Evolutionary conservation across 2,888 invertebrate genomes (phyloP).

Genomic region (Taenaris catops): DNA sequence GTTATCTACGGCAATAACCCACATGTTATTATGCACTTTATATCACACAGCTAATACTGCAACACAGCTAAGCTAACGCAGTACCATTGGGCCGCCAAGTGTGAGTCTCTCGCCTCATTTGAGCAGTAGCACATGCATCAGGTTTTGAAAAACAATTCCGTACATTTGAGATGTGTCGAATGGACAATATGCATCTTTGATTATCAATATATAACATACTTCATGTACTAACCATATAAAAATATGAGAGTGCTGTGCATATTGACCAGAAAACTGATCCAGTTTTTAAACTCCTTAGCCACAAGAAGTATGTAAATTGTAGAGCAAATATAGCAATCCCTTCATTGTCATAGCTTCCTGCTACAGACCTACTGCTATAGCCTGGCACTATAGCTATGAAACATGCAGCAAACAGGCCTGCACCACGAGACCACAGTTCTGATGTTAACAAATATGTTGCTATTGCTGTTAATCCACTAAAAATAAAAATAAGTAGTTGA

Average conservation of each 20-base stretch:
- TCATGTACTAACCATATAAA: constrained; percentile 94
- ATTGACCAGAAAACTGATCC: constrained; percentile 98
- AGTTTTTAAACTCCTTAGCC: constrained; percentile 98
- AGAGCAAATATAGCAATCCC: constrained; percentile 99
- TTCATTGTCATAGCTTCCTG: constrained; percentile 99
- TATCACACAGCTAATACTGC: no score
- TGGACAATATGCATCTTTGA: no score
- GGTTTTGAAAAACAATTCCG: no score
- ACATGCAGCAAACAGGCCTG: constrained; percentile 98
- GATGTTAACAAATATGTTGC: constrained; percentile 98
- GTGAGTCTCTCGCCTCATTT: no score
- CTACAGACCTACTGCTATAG: constrained; percentile 99
- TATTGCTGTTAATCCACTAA: constrained; percentile 97
- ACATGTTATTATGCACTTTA: no score
- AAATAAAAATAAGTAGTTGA: no score
- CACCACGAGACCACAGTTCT: constrained; percentile 97
- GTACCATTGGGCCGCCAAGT: no score
- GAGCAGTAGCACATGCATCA: no score
- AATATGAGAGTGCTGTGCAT: constrained; percentile 96
- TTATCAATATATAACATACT: background rate
- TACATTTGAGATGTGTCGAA: no score
- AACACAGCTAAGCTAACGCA: no score
- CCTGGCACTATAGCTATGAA: constrained; percentile 99
- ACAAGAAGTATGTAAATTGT: constrained; percentile 98
- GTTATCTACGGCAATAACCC: no score